Conservation (phyloP, 2,797 vertebrate genomes). For the Melanotaenia nigrans region DNA sequence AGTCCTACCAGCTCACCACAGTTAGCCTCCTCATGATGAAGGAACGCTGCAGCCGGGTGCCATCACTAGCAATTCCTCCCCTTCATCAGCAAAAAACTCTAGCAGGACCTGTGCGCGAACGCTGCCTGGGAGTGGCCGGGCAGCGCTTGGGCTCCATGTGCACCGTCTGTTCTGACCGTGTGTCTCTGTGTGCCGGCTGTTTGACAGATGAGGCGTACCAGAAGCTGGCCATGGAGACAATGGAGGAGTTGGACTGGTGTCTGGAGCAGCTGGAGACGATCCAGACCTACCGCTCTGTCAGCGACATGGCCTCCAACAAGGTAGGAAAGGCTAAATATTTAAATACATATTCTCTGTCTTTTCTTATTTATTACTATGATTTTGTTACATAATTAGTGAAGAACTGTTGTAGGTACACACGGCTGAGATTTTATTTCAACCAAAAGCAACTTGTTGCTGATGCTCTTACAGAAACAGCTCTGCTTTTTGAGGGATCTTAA, state of each 20-base stretch:
- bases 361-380: background rate
- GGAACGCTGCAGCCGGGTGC: slow-evolving; percentile 77
- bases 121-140: slow-evolving; percentile 35
- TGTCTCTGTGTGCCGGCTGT: slow-evolving; percentile 85
- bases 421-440: background rate
- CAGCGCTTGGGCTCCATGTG: slow-evolving; percentile 43
- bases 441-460: slow-evolving; percentile 5
- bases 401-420: background rate
- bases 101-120: slow-evolving; percentile 31
- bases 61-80: slow-evolving; percentile 59
- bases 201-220: slow-evolving; percentile 97
- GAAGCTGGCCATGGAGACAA: slow-evolving; percentile 96
- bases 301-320: slow-evolving; percentile 99
- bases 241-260: slow-evolving; percentile 99
- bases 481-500: background rate
- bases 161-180: slow-evolving; percentile 65
- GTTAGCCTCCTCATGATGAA: slow-evolving; percentile 83
- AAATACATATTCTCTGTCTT: background rate
- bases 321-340: slow-evolving; percentile 77
- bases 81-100: slow-evolving; percentile 48
- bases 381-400: background rate
- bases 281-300: slow-evolving; percentile 97
- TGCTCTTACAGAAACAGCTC: slow-evolving; percentile 3
- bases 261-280: slow-evolving; percentile 98
- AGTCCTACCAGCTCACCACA: slow-evolving; percentile 32